Evolutionary conservation across 1,140 invertebrate species (phyloP).

Genomic region (Sinonovacula constricta): DNA sequence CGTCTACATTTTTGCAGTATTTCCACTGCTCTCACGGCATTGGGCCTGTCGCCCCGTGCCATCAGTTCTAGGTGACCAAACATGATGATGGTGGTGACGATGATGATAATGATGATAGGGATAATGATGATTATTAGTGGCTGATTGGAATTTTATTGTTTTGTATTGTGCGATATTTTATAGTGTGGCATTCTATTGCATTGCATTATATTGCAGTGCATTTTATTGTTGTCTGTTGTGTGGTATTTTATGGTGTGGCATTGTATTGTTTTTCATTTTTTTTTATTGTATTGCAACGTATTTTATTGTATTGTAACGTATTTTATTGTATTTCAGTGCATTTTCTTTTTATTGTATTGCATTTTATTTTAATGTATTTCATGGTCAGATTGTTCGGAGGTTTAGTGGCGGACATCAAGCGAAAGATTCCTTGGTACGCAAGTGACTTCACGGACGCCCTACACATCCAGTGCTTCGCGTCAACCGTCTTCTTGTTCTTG

Average conservation of each 20-base stretch:
- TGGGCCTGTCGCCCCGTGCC: no score
- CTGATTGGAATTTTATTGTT: no score
- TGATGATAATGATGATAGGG: no score
- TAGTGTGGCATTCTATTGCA: background rate
- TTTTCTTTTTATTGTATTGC: background rate
- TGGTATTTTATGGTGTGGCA: background rate
- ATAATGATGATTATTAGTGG: no score
- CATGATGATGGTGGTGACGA: no score
- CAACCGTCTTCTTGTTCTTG: constrained; percentile 98
- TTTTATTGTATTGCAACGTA: background rate
- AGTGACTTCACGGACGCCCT: constrained; percentile 89
- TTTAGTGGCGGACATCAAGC: constrained; percentile 92
- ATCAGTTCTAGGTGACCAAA: no score
- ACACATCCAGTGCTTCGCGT: constrained; percentile 95
- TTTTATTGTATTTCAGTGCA: no score
- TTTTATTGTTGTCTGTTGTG: background rate
- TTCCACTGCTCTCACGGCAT: no score
- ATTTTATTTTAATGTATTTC: background rate
- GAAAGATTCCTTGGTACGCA: constrained; percentile 91
- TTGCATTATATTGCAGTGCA: background rate
- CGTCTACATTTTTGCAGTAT: no score
- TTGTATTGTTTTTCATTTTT: background rate
- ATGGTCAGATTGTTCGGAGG: constrained; percentile 87
- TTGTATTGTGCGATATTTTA: no score
- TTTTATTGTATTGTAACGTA: no score